Evolutionary conservation across 2,797 vertebrate genomes (phyloP).

Genomic region (Sebastes cheni): DNA sequence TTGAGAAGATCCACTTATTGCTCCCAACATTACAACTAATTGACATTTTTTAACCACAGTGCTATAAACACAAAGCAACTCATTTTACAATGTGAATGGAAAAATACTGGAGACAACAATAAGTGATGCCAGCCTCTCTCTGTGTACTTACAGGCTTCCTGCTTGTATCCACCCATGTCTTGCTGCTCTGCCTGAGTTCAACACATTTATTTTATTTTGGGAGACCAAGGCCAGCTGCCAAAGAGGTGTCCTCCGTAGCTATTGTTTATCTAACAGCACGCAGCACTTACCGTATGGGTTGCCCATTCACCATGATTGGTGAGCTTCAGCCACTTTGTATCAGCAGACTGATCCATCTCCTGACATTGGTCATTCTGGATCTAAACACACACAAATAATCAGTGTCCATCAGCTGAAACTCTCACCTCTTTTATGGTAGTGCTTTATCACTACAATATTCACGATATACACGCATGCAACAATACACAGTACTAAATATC

Average conservation of each 20-base stretch:
- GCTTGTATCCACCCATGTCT: slow-evolving; percentile 6
- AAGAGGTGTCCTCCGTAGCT: not conserved
- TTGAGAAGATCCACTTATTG: not conserved
- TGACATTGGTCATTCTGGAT: slow-evolving; percentile 99
- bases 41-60: not conserved
- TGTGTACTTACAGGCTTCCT: slow-evolving; percentile 21
- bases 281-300: slow-evolving; percentile 84
- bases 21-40: not conserved
- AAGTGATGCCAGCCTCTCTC: not conserved
- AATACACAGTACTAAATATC: not conserved
- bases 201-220: slow-evolving; percentile 6
- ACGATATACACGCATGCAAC: not conserved
- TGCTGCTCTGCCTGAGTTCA: not conserved
- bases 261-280: not conserved
- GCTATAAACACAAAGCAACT: not conserved
- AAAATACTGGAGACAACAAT: slow-evolving; percentile 23
- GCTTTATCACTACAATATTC: not conserved
- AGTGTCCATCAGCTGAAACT: not conserved
- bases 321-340: slow-evolving; percentile 93
- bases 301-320: slow-evolving; percentile 93
- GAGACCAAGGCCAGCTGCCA: slow-evolving; percentile 3
- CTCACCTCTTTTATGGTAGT: not conserved
- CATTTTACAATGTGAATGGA: slow-evolving; percentile 6
- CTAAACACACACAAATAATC: slow-evolving; percentile 69
- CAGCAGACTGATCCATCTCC: slow-evolving; percentile 89